Conservation (phyloP, 1,140 invertebrate genomes). For the Kradibia gibbosae region DNA sequence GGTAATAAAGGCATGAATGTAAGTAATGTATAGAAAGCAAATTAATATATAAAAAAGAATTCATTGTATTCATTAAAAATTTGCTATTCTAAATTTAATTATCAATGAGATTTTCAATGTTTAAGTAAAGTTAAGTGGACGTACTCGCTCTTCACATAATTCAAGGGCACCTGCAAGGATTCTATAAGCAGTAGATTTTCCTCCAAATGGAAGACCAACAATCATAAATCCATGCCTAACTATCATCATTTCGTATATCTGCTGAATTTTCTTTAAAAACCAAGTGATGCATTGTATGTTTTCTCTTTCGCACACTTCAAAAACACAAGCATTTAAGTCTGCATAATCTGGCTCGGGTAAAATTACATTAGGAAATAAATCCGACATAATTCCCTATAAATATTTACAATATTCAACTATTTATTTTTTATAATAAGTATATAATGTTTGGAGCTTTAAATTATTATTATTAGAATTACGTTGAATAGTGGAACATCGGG, state of each 20-base stretch:
- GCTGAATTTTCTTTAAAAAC: conserved; percentile 92
- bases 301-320: conserved; percentile 79
- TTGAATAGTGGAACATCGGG: conserved; percentile 91
- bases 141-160: conserved; percentile 85
- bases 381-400: conserved; percentile 88
- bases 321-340: conserved; percentile 73
- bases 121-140: not conserved
- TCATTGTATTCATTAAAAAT: not conserved
- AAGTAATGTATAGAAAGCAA: not conserved
- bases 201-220: conserved; percentile 92
- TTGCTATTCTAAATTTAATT: not conserved
- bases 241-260: conserved; percentile 97
- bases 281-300: conserved; percentile 89
- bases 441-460: no score
- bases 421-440: not conserved
- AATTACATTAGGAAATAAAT: conserved; percentile 88
- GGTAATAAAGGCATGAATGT: conserved; percentile 14
- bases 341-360: conserved; percentile 82
- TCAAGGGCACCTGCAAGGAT: conserved; percentile 85
- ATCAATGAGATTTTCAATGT: not conserved
- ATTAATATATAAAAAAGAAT: not conserved
- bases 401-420: conserved; percentile 6
- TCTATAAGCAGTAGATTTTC: conserved; percentile 86
- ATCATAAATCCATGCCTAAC: conserved; percentile 92
- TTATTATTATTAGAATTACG: no score